Base-by-base conservation (phyloP, 2,888 invertebrate species). In the Lycia hirtaria region DNA sequence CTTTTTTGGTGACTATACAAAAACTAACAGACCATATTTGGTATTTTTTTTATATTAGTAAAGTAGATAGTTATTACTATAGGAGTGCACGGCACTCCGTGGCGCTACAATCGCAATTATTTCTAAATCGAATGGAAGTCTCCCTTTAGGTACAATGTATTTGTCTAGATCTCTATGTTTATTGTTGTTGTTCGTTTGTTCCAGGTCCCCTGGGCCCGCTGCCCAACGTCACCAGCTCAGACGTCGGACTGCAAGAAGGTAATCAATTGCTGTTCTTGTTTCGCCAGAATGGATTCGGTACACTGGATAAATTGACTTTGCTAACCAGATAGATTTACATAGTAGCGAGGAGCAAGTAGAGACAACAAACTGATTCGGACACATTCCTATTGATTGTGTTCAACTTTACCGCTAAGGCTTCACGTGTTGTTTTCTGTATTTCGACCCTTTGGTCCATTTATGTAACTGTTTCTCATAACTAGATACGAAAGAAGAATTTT, bases 161-260 rank as follows among this genome's bases (percentile, higher is more conserved):
- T n/a, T 51, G 28, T 55, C 53, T 52, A 19, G 41, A 50, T 33
- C n/a, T 38, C 47, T 56, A 58, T 41, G 51, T 58, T 56, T 58
- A 62, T 56, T 45, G 15, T 6, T 12, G 38, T 26, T 37, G 33
- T 57, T 67, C 62, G 51, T 60, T 61, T 77, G 68, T 83, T 85
- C 9, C 85, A 90, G 90, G 88, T 73, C 90, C 90, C 10, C 58
- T 88, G 60, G 85, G 86, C 40, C 81, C 84, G 33, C 73, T 88
- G 61, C 85, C 87, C 33, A 90, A 90, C 68, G 75, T 84, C 53
- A 90, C 88, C 55, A 84, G 81, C 62, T 59, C 75, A 2, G 85
- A 86, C 45, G 67, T 84, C 56, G 87, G 85, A 52, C 62, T 86
- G 14, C 85, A 81, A 75, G 83, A 87, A 86, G 89, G 89, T 90